Evolutionary conservation across 2,797 vertebrate genomes (phyloP).

Genomic region (Scarus forsteni): DNA sequence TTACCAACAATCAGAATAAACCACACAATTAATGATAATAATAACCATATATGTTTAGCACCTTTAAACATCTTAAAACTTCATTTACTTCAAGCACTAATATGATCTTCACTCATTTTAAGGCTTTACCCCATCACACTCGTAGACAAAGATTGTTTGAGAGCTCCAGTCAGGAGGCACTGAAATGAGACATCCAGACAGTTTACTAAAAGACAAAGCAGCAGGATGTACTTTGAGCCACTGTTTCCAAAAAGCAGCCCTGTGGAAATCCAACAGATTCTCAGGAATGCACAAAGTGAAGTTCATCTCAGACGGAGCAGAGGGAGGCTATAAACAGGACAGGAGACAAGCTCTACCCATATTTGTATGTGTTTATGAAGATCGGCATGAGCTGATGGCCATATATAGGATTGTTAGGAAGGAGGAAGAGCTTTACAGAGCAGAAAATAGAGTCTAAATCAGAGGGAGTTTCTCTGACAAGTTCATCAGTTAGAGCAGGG

Average conservation of each 20-base stretch:
- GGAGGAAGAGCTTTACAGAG: conserved; percentile 15
- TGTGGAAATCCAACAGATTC: conserved; percentile 68
- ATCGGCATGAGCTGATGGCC: conserved; percentile 48
- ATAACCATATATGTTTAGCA: too few relatives aligned
- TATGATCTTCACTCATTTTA: conserved; percentile 8
- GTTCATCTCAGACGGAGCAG: conserved; percentile 38
- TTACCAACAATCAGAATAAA: too few relatives aligned
- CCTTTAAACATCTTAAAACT: too few relatives aligned
- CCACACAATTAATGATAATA: too few relatives aligned
- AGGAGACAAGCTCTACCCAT: conserved; percentile 58
- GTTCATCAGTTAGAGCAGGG: not conserved
- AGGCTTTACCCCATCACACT: conserved; percentile 13
- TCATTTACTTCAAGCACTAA: too few relatives aligned
- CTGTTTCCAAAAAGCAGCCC: conserved; percentile 40
- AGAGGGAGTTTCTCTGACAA: conserved; percentile 15
- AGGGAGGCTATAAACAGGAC: conserved; percentile 70
- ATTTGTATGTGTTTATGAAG: conserved; percentile 71
- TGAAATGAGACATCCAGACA: conserved; percentile 15
- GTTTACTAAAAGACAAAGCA: conserved; percentile 31
- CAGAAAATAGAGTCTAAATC: conserved; percentile 5
- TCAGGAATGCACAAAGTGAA: conserved; percentile 69
- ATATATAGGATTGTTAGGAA: conserved; percentile 66
- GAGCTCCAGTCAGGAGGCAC: conserved; percentile 30
- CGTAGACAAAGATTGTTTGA: conserved; percentile 24
- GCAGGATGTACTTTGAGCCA: conserved; percentile 58